Evolutionary conservation across 2,113 vertebrate species (phyloP).

Genomic region (Tenebrosternarchus preto): DNA sequence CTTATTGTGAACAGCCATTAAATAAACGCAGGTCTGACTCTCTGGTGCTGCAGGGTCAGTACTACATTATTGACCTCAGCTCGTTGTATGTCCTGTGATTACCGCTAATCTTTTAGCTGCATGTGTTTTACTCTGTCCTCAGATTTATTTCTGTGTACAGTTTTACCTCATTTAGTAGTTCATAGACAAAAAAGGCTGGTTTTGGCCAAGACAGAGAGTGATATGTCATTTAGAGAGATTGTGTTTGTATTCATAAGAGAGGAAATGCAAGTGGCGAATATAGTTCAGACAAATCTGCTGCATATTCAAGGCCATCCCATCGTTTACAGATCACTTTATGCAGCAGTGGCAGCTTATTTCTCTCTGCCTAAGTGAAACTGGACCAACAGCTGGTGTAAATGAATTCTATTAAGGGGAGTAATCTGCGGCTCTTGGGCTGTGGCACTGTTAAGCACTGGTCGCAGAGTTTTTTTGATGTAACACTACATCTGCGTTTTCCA

Average conservation of each 20-base stretch:
- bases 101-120: slow-evolving; percentile 59
- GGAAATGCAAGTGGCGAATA: background rate
- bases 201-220: too few species aligned
- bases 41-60: slow-evolving; percentile 46
- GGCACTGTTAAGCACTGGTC: slow-evolving; percentile 69
- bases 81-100: slow-evolving; percentile 49
- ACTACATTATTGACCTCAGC: slow-evolving; percentile 63
- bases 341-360: slow-evolving; percentile 62
- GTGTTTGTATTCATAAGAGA: background rate
- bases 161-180: background rate
- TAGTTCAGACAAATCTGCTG: slow-evolving; percentile 38
- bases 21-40: slow-evolving; percentile 59
- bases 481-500: slow-evolving; percentile 65
- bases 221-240: background rate
- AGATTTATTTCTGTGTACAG: slow-evolving; percentile 42
- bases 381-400: slow-evolving; percentile 76
- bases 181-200: too few species aligned
- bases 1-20: slow-evolving; percentile 45
- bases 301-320: slow-evolving; percentile 46
- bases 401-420: slow-evolving; percentile 74
- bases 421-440: slow-evolving; percentile 74
- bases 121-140: slow-evolving; percentile 44
- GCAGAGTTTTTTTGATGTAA: slow-evolving; percentile 70
- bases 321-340: slow-evolving; percentile 49
- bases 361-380: slow-evolving; percentile 64